phyloP scores from a whole-genome alignment of 1,140 invertebrate species.

The Globodera ellingtonae region DNA sequence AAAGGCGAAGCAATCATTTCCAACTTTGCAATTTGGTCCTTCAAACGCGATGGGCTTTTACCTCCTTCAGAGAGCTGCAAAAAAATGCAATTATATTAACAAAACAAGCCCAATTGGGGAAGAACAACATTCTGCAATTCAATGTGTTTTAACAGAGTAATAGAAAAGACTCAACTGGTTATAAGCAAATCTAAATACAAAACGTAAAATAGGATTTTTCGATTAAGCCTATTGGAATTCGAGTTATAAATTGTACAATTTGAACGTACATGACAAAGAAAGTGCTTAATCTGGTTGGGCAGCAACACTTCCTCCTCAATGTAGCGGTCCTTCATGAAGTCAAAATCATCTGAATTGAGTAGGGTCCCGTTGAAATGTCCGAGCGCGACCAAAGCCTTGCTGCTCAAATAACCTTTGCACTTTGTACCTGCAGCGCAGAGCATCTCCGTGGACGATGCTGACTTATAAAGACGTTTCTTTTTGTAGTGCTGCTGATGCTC shows the following conservation, averaged over 20 bases:
- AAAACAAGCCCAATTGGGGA: no score
- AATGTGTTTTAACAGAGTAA: no score
- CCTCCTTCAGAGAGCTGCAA: constrained; percentile 28
- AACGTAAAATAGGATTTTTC: not conserved
- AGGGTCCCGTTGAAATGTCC: constrained; percentile 36
- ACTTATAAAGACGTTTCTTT: constrained; percentile 30
- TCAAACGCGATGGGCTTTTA: constrained; percentile 26
- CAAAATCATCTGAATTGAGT: constrained; percentile 36
- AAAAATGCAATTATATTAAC: no score
- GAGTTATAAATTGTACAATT: not conserved
- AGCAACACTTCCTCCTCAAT: constrained; percentile 32
- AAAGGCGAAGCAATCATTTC: constrained; percentile 36
- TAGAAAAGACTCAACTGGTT: no score
- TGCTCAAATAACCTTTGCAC: constrained; percentile 28
- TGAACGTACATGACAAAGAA: constrained; percentile 25
- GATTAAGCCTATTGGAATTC: not conserved
- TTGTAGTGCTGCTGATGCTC: constrained; percentile 3
- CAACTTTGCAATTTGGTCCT: constrained; percentile 27
- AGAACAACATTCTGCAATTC: no score
- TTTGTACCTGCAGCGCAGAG: constrained; percentile 21
- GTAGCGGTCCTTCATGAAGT: constrained; percentile 33
- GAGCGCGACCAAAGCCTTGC: constrained; percentile 32
- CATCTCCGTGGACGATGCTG: constrained; percentile 24
- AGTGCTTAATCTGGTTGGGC: constrained; percentile 32
- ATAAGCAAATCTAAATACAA: no score